These are phyloP conservation scores for Anthoscopus minutus DNA, from an alignment of 2,113 vertebrate genomes.

Conservation along the genomic window DNA sequence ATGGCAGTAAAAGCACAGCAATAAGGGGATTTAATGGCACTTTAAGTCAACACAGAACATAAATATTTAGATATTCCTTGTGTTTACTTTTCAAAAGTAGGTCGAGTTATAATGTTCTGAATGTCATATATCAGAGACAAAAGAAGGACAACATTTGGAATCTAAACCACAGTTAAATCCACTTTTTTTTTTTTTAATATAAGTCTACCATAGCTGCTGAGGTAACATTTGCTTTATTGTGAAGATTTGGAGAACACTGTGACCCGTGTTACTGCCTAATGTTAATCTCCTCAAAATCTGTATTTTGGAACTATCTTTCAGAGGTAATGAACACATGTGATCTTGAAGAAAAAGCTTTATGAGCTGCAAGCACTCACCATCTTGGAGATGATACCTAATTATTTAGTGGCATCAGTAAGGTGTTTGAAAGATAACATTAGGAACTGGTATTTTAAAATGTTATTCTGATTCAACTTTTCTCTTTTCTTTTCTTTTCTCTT, in stretches of 20 bases:
- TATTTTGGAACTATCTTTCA: not conserved
- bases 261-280: not conserved
- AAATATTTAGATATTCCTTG: not conserved
- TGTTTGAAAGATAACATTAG: not conserved
- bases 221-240: not conserved
- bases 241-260: not conserved
- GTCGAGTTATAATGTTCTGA: not conserved
- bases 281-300: not conserved
- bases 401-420: not conserved
- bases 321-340: not conserved
- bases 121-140: not conserved
- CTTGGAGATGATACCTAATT: not conserved
- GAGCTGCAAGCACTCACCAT: not conserved
- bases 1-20: not conserved
- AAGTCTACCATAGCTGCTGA: not conserved
- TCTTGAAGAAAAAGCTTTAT: not conserved
- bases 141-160: not conserved
- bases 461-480: not conserved
- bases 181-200: not conserved
- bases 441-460: not conserved
- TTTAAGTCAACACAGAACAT: not conserved
- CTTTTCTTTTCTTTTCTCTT: not conserved
- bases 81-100: not conserved
- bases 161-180: not conserved
- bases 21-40: not conserved